phyloP scores from a whole-genome alignment of 2,888 invertebrate genomes.

The Clostera curtula region DNA sequence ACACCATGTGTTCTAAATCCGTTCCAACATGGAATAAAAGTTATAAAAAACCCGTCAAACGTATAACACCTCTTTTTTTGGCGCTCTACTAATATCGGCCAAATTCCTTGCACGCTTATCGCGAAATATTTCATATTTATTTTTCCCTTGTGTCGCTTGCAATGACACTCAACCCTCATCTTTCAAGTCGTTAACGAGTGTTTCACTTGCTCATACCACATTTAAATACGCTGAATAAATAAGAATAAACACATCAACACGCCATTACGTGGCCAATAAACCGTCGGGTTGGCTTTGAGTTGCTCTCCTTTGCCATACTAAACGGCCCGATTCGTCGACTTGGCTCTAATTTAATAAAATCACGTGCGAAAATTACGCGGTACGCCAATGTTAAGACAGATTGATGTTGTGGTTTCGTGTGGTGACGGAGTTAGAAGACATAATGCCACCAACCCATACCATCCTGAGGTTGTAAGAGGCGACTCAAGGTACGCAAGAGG shows the following conservation, averaged over 20 bases:
- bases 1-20: no score
- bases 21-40: no score
- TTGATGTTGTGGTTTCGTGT: constrained; percentile 7
- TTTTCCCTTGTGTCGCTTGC: constrained; percentile 2
- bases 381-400: constrained; percentile 11
- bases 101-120: no score
- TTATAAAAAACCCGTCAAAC: no score
- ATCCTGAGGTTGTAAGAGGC: no score
- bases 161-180: constrained; percentile 7
- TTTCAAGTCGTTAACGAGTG: constrained; percentile 24
- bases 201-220: constrained; percentile 18
- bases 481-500: no score
- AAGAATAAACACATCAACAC: constrained; percentile 24
- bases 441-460: no score
- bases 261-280: constrained; percentile 18
- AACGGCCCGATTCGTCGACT: constrained; percentile 4
- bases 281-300: constrained; percentile 11
- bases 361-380: background rate
- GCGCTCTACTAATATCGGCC: constrained; percentile 13
- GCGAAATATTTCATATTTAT: no score
- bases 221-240: constrained; percentile 24
- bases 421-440: constrained; percentile 2
- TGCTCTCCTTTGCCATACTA: constrained; percentile 6
- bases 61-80: no score
- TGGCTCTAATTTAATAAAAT: constrained; percentile 14